These are phyloP conservation scores for Megastigmus dorsalis DNA, from an alignment of 2,888 invertebrate species.

Conservation along the genomic window DNA sequence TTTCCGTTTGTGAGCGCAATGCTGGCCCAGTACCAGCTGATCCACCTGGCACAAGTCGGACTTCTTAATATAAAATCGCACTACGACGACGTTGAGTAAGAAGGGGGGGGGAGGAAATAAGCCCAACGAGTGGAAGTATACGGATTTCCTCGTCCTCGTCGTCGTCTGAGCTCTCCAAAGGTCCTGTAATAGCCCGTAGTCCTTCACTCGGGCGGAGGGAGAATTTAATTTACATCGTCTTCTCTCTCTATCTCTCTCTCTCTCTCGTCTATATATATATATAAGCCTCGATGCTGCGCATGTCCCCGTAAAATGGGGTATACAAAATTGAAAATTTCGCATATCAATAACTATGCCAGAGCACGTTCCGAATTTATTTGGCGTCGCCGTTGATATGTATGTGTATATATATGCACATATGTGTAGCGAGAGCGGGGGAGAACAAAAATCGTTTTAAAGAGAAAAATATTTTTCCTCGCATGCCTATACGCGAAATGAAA, in stretches of 20 bases:
- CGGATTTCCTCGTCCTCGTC: too few relatives aligned
- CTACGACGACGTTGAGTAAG: background rate
- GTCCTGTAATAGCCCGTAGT: background rate
- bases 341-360: background rate
- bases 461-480: background rate
- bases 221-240: constrained; percentile 34
- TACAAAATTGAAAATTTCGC: constrained; percentile 11
- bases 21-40: constrained; percentile 42
- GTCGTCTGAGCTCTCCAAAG: background rate
- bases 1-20: background rate
- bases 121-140: too few relatives aligned
- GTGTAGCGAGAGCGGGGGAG: background rate
- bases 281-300: too few relatives aligned
- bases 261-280: too few relatives aligned
- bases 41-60: constrained; percentile 49
- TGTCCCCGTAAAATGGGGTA: too few relatives aligned
- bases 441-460: background rate
- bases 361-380: background rate
- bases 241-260: background rate
- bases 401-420: background rate
- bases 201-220: constrained; percentile 1
- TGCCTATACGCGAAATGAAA: background rate
- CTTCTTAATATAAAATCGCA: constrained; percentile 44
- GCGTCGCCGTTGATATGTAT: too few relatives aligned
- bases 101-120: background rate